Base-by-base conservation (phyloP, 2,797 vertebrate species). In the Semaprochilodus insignis region DNA sequence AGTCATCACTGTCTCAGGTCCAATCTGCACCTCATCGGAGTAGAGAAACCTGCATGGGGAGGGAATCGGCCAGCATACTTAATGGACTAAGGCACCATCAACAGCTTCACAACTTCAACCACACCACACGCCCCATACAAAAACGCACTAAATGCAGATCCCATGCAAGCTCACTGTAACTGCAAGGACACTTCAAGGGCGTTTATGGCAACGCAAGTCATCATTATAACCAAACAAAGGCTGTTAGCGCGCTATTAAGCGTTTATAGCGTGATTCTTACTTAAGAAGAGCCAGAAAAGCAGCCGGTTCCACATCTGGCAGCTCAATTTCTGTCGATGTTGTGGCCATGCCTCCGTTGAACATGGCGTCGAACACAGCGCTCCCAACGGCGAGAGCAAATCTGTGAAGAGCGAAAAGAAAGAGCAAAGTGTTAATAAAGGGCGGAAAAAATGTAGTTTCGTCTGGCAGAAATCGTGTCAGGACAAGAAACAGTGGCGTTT, bases 1-100 rank as follows among this genome's bases (percentile, higher is more conserved):
- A 52, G 98, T 99, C 98, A 99, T 99, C 89, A 99, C 98, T 0
- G 98, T 99, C 93, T 99, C 98, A 0, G 98, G 97, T 69, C 97
- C 97, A 0, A 99, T 99, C 91, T 99, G 98, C 86, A 99, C 97
- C 91, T 99, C 98, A 19, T 99, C 98, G 4, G 98, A 99, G 87
- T 99, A 99, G 65, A 99, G 95, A 87, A 99, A 99, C 90, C 98
- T 99, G 90, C 0, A 69, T 23, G 0, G 2, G 19, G 8, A 21
- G 21, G 5, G 10, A 60, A 31, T 31, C 25, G 67, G 54, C 13
- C 19, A 62, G 54, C 48, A 70, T 25, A 48, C 8, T 10, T 13
- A 2, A 7, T 44, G 44, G 44, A 44, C 5, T 17, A 3, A 15
- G 52, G 52, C 52, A 17, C 52, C 52, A 17, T 54, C 52, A 48